A percentile compares a stretch with the other conserved stretches of the same genome.
Conservation (phyloP, 2,888 invertebrate genomes). For the Zelleria hepariella region DNA sequence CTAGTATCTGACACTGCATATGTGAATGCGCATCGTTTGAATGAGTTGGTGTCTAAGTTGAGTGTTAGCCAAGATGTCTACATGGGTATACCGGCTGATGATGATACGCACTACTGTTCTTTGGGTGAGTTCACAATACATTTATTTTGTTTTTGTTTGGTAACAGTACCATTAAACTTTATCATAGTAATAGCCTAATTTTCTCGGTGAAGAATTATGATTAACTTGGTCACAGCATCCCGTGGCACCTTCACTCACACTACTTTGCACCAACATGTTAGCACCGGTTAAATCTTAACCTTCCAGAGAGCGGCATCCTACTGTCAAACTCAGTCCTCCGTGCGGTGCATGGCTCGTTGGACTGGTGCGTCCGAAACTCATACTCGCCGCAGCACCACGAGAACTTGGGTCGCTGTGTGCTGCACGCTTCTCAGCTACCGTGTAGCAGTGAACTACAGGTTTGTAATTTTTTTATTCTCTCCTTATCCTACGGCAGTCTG, state of each 20-base stretch:
- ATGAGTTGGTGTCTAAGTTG: conserved; percentile 79
- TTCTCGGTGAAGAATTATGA: no score
- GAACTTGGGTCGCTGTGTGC: conserved; percentile 89
- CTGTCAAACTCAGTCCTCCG: conserved; percentile 89
- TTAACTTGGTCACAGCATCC: no score
- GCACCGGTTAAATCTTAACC: no score
- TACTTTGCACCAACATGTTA: no score
- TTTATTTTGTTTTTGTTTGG: no score
- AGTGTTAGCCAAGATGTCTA: conserved; percentile 90
- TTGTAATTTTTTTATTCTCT: not conserved
- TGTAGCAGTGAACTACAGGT: conserved; percentile 74
- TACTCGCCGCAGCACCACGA: conserved; percentile 86
- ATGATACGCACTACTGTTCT: conserved; percentile 76
- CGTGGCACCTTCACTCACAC: no score
- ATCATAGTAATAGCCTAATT: no score
- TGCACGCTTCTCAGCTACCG: conserved; percentile 76
- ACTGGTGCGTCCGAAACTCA: conserved; percentile 92
- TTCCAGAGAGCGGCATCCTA: conserved; percentile 86
- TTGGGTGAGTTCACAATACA: conserved; percentile 66
- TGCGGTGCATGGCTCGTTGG: conserved; percentile 82
- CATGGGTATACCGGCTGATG: conserved; percentile 77
- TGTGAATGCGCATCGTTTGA: conserved; percentile 83
- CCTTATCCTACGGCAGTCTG: no score
- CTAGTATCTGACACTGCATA: conserved; percentile 88
- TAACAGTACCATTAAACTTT: no score